Percentiles rank a stretch among this genome's conserved stretches.
phyloP scores from a whole-genome alignment of 2,888 invertebrate genomes.

The Caprella mutica region DNA sequence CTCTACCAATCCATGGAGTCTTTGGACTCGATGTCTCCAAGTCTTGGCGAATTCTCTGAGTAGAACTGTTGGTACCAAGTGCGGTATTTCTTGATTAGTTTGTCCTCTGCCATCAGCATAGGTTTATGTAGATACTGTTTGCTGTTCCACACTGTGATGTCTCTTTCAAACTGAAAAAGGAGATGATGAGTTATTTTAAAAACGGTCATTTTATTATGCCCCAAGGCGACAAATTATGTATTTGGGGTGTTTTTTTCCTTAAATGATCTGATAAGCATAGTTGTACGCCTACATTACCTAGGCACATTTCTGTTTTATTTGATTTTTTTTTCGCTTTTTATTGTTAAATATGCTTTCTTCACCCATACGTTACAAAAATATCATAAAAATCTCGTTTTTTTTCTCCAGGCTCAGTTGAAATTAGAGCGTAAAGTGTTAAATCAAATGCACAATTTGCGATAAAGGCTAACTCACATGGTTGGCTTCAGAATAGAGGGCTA shows the following conservation, averaged over 20 bases:
- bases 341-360: no score
- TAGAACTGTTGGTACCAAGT: slow-evolving; percentile 80
- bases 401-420: no score
- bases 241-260: no score
- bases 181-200: not conserved
- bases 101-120: slow-evolving; percentile 60
- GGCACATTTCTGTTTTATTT: no score
- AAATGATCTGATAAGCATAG: no score
- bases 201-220: not conserved
- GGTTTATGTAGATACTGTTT: slow-evolving; percentile 63
- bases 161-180: slow-evolving; percentile 60
- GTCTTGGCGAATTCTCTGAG: slow-evolving; percentile 53
- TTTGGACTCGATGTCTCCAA: not conserved
- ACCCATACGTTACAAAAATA: no score
- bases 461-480: slow-evolving; percentile 43
- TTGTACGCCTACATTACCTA: no score
- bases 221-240: not conserved
- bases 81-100: slow-evolving; percentile 57
- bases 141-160: slow-evolving; percentile 75
- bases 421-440: no score
- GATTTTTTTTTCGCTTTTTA: no score
- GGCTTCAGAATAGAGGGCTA: slow-evolving; percentile 55
- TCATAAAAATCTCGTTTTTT: no score
- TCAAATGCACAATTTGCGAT: no score
- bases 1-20: slow-evolving; percentile 6